Conservation (phyloP, 1,140 invertebrate species). For the Diploscapter pachys region DNA sequence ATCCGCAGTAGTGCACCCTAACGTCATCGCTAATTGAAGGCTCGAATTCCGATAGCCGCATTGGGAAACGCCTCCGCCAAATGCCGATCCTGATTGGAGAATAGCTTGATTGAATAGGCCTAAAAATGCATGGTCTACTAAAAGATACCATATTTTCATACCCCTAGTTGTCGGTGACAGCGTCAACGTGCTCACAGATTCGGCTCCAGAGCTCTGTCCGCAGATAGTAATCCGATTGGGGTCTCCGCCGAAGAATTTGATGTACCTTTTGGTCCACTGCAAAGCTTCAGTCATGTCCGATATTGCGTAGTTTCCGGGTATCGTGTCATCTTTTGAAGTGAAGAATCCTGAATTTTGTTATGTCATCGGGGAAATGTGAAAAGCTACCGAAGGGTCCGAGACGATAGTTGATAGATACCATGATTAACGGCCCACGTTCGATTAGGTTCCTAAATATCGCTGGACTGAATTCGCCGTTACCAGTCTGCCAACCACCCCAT, state of each 20-base stretch:
- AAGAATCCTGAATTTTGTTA: slow-evolving; percentile 44
- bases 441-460: slow-evolving; percentile 18
- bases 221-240: slow-evolving; percentile 69
- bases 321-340: slow-evolving; percentile 10
- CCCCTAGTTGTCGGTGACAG: slow-evolving; percentile 14
- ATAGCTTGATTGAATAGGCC: slow-evolving; percentile 23
- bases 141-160: neutral
- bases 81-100: slow-evolving; percentile 13
- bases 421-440: slow-evolving; percentile 42
- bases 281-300: slow-evolving; percentile 72
- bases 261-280: slow-evolving; percentile 71
- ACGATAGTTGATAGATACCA: slow-evolving; percentile 59
- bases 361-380: neutral
- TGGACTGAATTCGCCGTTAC: slow-evolving; percentile 11
- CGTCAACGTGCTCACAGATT: slow-evolving; percentile 59
- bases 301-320: slow-evolving; percentile 69
- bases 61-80: slow-evolving; percentile 15
- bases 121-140: neutral
- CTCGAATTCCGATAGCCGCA: slow-evolving; percentile 12
- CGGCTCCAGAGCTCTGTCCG: slow-evolving; percentile 70
- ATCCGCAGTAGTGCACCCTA: slow-evolving; percentile 13
- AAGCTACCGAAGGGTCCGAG: slow-evolving; percentile 45
- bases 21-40: slow-evolving; percentile 7
- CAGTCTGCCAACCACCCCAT: slow-evolving; percentile 25
- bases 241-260: slow-evolving; percentile 73